These are phyloP conservation scores for Uloborus diversus DNA, from an alignment of 1,140 invertebrate species.

Conservation along the genomic window DNA sequence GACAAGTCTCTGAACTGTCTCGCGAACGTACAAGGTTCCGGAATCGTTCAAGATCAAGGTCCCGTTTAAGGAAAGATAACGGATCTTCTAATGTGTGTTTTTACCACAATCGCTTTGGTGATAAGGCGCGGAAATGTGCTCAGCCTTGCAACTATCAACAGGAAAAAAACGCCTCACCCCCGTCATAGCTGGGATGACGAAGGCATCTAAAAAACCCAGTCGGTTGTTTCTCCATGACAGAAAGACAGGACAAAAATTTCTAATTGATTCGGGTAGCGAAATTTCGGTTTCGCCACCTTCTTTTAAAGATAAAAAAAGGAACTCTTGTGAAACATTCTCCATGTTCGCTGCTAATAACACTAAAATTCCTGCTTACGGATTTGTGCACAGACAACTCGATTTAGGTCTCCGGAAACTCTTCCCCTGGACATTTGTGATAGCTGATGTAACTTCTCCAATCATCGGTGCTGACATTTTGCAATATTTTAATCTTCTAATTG, in stretches of 20 bases:
- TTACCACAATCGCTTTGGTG: not conserved
- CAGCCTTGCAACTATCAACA: not conserved
- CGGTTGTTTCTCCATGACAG: not conserved
- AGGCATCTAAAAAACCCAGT: slow-evolving; percentile 1
- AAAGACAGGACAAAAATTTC: not conserved
- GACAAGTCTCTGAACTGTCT: slow-evolving; percentile 8
- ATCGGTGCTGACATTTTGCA: slow-evolving; percentile 50
- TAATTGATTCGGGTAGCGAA: not conserved
- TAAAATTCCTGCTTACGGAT: slow-evolving; percentile 32
- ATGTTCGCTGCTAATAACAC: slow-evolving; percentile 39
- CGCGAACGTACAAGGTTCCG: not conserved
- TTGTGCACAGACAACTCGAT: not conserved
- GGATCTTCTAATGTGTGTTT: not conserved
- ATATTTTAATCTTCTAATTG: slow-evolving; percentile 24
- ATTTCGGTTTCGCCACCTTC: not conserved
- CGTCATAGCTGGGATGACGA: not conserved
- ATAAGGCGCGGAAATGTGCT: not conserved
- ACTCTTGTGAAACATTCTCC: not conserved
- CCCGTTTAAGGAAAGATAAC: not conserved
- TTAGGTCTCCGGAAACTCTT: slow-evolving; percentile 13
- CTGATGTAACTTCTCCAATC: slow-evolving; percentile 50
- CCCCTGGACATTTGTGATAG: slow-evolving; percentile 38
- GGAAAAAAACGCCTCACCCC: not conserved
- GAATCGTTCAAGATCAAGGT: not conserved
- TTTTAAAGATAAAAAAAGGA: not conserved